Conservation (phyloP, 2,888 invertebrate species). For the Lithophane semibrunnea region DNA sequence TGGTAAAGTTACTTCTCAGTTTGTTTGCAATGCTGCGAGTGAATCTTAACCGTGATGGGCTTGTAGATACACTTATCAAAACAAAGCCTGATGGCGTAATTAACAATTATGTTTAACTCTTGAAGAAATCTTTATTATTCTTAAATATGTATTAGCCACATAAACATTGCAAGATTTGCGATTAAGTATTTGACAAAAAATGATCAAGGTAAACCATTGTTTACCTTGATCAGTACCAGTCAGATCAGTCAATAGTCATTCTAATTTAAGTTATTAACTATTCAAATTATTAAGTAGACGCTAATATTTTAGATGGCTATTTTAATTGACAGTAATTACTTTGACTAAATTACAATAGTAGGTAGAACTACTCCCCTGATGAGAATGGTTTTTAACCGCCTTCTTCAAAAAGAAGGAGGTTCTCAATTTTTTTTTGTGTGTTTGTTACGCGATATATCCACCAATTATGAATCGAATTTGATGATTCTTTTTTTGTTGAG, state of each 20-base stretch:
- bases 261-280: constrained; percentile 1
- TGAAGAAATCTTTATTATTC: too few species aligned
- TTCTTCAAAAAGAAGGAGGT: too few species aligned
- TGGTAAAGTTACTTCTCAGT: background rate
- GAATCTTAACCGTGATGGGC: background rate
- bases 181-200: constrained; percentile 24
- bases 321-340: background rate
- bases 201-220: too few species aligned
- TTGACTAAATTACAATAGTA: background rate
- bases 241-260: too few species aligned
- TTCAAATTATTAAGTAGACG: background rate
- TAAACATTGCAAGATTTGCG: background rate
- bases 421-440: too few species aligned
- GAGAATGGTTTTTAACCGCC: background rate
- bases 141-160: background rate
- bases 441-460: too few species aligned
- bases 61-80: background rate
- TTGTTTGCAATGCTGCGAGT: constrained; percentile 5
- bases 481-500: too few species aligned
- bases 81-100: background rate
- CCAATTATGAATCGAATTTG: too few species aligned
- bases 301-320: background rate
- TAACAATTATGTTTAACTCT: background rate
- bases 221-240: too few species aligned
- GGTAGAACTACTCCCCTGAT: background rate